phyloP scores from a whole-genome alignment of 30 jellyfish, hydroid and myxozoan genomes.

The Cassiopea xamachana region DNA sequence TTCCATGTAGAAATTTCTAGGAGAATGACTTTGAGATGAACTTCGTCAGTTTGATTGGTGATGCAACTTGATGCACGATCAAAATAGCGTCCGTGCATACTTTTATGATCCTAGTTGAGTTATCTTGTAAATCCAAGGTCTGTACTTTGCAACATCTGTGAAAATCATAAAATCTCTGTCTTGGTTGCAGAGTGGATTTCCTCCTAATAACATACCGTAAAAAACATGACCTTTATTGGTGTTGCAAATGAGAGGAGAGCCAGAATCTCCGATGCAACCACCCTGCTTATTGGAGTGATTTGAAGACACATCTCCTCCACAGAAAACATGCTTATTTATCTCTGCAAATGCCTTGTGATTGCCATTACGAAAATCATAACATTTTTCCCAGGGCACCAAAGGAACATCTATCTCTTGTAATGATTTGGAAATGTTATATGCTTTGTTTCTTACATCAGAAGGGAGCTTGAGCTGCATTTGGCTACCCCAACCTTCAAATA shows the following conservation, averaged over 20 bases:
- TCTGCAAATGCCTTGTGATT: conserved; percentile 51
- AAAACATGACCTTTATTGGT: conserved; percentile 7
- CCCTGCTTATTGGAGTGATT: background rate
- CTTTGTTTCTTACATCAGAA: conserved; percentile 3
- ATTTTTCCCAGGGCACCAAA: conserved; percentile 41
- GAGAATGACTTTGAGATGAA: too few species aligned
- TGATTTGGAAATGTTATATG: conserved; percentile 23
- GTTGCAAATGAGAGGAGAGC: conserved; percentile 65
- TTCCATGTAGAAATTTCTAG: too few species aligned
- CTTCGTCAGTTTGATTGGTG: background rate
- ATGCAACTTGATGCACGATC: too few species aligned
- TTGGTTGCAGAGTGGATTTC: conserved; percentile 56
- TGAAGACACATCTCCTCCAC: conserved; percentile 46
- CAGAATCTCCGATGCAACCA: conserved; percentile 75
- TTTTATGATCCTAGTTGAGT: background rate
- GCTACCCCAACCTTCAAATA: conserved; percentile 73
- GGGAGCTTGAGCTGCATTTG: background rate
- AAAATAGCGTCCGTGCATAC: background rate
- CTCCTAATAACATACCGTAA: conserved; percentile 53
- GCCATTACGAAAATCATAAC: conserved; percentile 25
- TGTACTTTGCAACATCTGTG: conserved; percentile 20
- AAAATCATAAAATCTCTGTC: conserved; percentile 56
- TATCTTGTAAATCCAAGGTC: conserved; percentile 5
- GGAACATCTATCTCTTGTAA: conserved; percentile 60
- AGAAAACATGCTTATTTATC: conserved; percentile 25